Base-by-base conservation (phyloP, 2,113 vertebrate species). In the Archilochus colubris region DNA sequence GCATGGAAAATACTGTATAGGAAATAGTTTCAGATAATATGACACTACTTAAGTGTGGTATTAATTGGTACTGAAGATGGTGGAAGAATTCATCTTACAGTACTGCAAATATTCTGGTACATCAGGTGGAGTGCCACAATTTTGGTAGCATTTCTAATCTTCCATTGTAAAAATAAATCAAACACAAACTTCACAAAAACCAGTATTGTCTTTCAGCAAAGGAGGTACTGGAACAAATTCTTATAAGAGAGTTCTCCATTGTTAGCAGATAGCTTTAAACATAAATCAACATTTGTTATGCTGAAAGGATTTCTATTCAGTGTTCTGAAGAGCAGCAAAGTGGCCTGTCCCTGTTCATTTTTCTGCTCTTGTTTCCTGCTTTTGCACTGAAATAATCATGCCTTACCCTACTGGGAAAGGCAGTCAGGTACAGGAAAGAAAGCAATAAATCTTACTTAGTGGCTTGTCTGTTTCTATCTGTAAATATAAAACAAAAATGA, bases 391-490 rank as follows among this genome's bases (percentile, higher is more conserved):
- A 96, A 97, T 96, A 97, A 95, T 96, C 93, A 86, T 96, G 63
- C 82, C 66, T 79, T 90, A 84, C 89, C 92, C 94, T 91, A 76
- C 53, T 73, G 95, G 95, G 97, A 97, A 92, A 86, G 92, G 44
- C 70, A 86, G 94, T 97, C 93, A 77, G 83, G 89, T 90, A 88
- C 72, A 84, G 70, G 87, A 96, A 95, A 93, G 70, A 92, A 96
- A 97, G 88, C 86, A 91, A 97, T 97, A 92, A 88, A 95, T 97
- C 97, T 98, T 97, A 55, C 96, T 98, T 97, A 97, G 72, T 86
- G 67, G 30, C 81, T 67, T 94, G 96, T 97, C 97, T 96, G 82
- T 91, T 95, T 94, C 91, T 95, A 77, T 97, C 94, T 95, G 44
- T 92, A 85, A 96, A 82, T 75, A 44, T 86, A 92, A 91, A 91